Base-by-base conservation (phyloP, 2,113 vertebrate genomes). In the Aspidoscelis tigris region DNA sequence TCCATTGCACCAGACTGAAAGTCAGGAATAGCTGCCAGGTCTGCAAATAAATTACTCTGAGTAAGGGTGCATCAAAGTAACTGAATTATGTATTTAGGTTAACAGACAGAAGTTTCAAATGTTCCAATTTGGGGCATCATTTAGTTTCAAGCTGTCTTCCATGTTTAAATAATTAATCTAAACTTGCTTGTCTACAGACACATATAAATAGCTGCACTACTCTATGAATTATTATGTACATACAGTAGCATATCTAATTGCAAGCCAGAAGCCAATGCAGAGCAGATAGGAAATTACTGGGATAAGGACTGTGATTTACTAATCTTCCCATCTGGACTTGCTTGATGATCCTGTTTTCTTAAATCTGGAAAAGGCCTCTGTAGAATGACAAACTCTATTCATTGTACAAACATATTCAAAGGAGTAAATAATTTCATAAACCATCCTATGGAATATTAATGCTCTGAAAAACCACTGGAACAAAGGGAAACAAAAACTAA, bases 1-100 rank as follows among this genome's bases (percentile, higher is more conserved):
- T 97, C 96, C 97, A 97, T 97, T 9, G 97, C 97, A 70, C 95
- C 96, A 70, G 93, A 91, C 80, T 97, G 93, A 90, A 97, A 97
- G 91, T 97, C 96, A 41, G 96, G 97, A 86, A 97, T 94, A 33
- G 97, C 97, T 33, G 94, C 96, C 68, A 97, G 95, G 88, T 97
- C 97, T 97, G 79, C 55, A 83, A 41, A 74, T 24, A 58, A 89
- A 84, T 39, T 3, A 80, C 50, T 84, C 14, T 75, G 12, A 80
- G 61, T 5, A 44, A 14, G 20, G 12, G 2, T 70, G 69, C 4
- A 70, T 39, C 11, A 50, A 74, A 74, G 22, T 3, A 74, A 47
- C 21, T 4, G 58, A 61, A 61, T 4, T 61, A 61, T 18, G 18
- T 16, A 61, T 4, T 61, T n/a, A 7, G 24, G 5, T 58, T 82